Evolutionary conservation across 2,113 vertebrate species (phyloP), one percentile per base, ranked within the genome.

Genomic region (Odontophorus gujanensis): DNA sequence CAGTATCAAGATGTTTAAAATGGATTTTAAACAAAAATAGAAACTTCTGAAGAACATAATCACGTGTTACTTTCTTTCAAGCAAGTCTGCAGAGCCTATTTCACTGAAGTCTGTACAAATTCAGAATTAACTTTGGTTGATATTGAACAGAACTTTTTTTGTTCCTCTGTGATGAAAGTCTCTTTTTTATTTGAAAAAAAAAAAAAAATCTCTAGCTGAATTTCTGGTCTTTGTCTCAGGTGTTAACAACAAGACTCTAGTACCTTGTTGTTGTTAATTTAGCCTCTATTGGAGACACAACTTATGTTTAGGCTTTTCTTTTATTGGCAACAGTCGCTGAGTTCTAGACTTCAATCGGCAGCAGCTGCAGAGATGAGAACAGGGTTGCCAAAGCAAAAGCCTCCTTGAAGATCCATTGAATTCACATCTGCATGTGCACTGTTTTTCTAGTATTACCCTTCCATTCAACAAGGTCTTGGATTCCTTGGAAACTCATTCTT

Each of bases 241-340:
- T 89, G 87, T 83, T 95, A 93, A 93, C 71, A 87, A 61, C 50
- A 75, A 95, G 79, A 85, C 51, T 71, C 81, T 40, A 90, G 40
- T 75, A 92, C 75, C 67, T 92, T 95, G 85, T 91, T n/a, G n/a
- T n/a, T 96, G 91, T 89, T 90, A 81, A 48, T 87, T 92, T 86
- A 85, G 61, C 38, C 61, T 92, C 63, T 82, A 63, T 66, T 80
- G 48, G 55, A 95, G 72, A 67, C 59, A 67, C 24, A 62, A 53
- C 89, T 89, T 93, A 55, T 38, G 50, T 71, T 71, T 59, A 88
- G 80, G 59, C n/a, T 91, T 95, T 91, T 85, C 15, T 89, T 95
- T 83, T 65, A 61, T 62, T 92, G 85, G 76, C n/a, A 7, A 75
- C 83, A 91, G 75, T 61, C 91, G 18, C 72, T 51, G 25, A 72